Percentiles rank a stretch among this genome's conserved stretches.
Evolutionary conservation across 2,888 invertebrate species (phyloP).

Genomic region (Mesoligia furuncula): DNA sequence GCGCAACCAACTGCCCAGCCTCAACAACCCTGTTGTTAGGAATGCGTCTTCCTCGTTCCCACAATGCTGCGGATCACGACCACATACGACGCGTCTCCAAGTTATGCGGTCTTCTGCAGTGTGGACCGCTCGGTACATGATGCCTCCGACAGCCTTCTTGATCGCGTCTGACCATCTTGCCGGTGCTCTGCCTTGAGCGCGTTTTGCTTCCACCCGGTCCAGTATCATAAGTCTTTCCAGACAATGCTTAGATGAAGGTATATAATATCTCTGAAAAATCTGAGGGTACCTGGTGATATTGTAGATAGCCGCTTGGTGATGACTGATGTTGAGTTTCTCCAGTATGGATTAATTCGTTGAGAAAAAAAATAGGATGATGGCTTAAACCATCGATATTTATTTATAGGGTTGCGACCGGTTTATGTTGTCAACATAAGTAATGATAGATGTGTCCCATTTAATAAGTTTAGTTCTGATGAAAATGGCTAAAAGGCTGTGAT

Average conservation of each 20-base stretch:
- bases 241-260: background rate
- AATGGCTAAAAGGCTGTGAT: too few species aligned
- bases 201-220: background rate
- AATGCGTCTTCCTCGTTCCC: background rate
- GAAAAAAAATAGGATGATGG: background rate
- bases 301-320: background rate
- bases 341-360: background rate
- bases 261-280: background rate
- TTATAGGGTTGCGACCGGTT: background rate
- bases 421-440: background rate
- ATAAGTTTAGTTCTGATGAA: background rate
- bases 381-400: background rate
- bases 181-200: background rate
- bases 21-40: background rate
- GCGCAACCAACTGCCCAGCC: too few species aligned
- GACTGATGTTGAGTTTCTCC: background rate
- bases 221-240: background rate
- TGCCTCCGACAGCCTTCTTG: background rate
- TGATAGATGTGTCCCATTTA: background rate
- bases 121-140: background rate
- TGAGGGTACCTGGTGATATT: background rate
- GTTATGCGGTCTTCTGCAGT: background rate
- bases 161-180: background rate
- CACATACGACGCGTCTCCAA: background rate
- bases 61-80: background rate